Evolutionary conservation across 1,140 invertebrate genomes (phyloP).

Genomic region (Homalodisca vitripennis): DNA sequence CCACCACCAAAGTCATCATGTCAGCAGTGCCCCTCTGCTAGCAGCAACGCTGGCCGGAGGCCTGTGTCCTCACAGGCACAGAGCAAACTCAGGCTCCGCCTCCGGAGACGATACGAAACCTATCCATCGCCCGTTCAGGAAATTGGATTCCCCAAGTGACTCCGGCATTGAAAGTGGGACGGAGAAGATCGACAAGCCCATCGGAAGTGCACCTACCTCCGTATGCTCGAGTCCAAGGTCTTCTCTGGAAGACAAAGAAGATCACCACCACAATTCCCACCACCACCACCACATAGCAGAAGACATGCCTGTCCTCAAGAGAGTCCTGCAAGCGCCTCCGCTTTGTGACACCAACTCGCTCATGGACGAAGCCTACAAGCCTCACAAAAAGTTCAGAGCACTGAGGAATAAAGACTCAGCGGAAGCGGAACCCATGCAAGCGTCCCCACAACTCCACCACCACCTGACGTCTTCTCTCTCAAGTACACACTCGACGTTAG

Average conservation of each 20-base stretch:
- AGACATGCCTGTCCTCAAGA: constrained; percentile 91
- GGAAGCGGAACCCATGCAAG: constrained; percentile 63
- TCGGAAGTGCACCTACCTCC: constrained; percentile 70
- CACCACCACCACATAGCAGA: constrained; percentile 60
- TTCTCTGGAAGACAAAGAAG: constrained; percentile 74
- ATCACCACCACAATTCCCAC: constrained; percentile 53
- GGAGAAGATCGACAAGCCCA: constrained; percentile 72
- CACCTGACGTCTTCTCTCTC: constrained; percentile 61
- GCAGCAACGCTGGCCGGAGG: constrained; percentile 74
- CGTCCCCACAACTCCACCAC: constrained; percentile 51
- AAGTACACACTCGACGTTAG: constrained; percentile 82
- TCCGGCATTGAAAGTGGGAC: constrained; percentile 92
- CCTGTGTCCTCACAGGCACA: constrained; percentile 56
- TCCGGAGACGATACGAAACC: constrained; percentile 66
- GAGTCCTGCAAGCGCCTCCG: constrained; percentile 87
- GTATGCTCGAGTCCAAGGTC: constrained; percentile 83
- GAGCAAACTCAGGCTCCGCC: constrained; percentile 70
- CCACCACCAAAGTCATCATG: constrained; percentile 50
- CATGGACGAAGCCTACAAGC: constrained; percentile 93
- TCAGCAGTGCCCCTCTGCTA: constrained; percentile 64
- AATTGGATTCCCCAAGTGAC: constrained; percentile 86
- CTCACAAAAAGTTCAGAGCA: constrained; percentile 91
- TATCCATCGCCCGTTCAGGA: constrained; percentile 64
- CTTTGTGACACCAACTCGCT: constrained; percentile 83
- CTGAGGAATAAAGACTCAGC: constrained; percentile 74